Evolutionary conservation across 2,888 invertebrate species (phyloP).

Genomic region (Megamerina dolium): DNA sequence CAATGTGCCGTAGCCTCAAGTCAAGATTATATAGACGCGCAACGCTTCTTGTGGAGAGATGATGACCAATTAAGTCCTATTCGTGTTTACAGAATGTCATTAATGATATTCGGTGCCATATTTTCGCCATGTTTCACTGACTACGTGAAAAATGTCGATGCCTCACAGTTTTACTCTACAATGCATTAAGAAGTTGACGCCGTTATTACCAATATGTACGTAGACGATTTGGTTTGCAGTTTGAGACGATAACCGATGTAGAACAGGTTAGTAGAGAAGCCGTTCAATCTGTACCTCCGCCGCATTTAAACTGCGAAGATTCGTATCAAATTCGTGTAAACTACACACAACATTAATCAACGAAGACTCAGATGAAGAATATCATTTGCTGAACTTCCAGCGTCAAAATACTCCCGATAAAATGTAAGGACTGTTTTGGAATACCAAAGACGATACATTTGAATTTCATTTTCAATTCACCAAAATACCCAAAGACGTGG

Average conservation of each 20-base stretch:
- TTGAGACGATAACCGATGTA: neutral
- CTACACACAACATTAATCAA: too few species aligned
- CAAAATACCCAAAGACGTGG: constrained; percentile 15
- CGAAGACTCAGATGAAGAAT: too few species aligned
- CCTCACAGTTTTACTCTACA: neutral
- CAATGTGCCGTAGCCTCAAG: constrained; percentile 27
- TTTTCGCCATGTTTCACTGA: constrained; percentile 29
- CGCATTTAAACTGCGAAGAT: too few species aligned
- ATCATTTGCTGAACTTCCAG: too few species aligned
- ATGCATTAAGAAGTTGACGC: neutral
- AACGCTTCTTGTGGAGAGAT: neutral
- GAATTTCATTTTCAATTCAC: constrained; percentile 17
- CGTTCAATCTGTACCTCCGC: too few species aligned
- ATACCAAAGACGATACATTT: constrained; percentile 18
- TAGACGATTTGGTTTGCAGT: neutral
- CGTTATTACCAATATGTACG: neutral
- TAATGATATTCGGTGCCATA: constrained; percentile 14
- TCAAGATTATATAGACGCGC: constrained; percentile 10
- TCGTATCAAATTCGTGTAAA: too few species aligned
- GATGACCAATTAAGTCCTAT: neutral
- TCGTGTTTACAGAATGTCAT: constrained; percentile 2
- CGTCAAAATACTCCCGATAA: constrained; percentile 3
- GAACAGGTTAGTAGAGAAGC: too few species aligned
- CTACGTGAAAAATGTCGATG: neutral
- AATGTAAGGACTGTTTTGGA: constrained; percentile 22